phyloP scores from a whole-genome alignment of 2,113 vertebrate species.

The Ophiodon elongatus region DNA sequence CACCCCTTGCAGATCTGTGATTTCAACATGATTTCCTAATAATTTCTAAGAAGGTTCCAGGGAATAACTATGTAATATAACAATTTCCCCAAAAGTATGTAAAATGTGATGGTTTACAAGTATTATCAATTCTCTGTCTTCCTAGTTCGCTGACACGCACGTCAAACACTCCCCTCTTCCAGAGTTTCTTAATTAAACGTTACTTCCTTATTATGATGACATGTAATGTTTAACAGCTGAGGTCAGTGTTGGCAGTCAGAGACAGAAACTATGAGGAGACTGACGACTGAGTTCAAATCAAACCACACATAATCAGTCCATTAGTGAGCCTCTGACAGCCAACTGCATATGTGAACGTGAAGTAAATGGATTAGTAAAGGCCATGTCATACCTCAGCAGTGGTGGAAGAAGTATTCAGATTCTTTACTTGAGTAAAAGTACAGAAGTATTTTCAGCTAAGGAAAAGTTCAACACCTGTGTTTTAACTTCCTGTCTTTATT shows the following conservation, averaged over 20 bases:
- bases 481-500: background rate
- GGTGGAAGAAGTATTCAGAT: background rate
- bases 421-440: background rate
- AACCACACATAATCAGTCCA: slow-evolving; percentile 16
- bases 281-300: background rate
- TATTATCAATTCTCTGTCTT: background rate
- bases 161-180: slow-evolving; percentile 12
- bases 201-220: background rate
- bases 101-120: too few species aligned
- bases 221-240: slow-evolving; percentile 15
- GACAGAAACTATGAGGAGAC: background rate
- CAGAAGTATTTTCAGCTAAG: background rate
- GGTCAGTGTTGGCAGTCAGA: slow-evolving; percentile 29
- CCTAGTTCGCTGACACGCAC: background rate
- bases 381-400: background rate
- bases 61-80: background rate
- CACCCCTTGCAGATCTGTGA: background rate
- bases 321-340: background rate
- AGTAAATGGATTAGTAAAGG: background rate
- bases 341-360: background rate
- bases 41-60: background rate
- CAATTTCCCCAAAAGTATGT: too few species aligned
- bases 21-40: background rate
- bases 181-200: slow-evolving; percentile 10
- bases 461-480: background rate